phyloP scores from a whole-genome alignment of 2,113 vertebrate species.

The Callaeas wilsoni region DNA sequence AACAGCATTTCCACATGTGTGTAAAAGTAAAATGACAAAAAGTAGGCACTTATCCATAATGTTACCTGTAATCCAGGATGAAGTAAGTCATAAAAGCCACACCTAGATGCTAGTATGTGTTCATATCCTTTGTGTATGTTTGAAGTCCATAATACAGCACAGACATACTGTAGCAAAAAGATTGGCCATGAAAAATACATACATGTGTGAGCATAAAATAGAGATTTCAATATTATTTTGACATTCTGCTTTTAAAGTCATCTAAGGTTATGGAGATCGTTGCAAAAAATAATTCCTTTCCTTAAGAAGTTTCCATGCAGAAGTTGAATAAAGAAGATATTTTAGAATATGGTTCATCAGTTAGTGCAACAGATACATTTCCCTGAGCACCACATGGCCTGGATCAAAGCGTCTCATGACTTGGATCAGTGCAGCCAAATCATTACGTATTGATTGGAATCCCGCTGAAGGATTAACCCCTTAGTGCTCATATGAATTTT shows the following conservation, averaged over 20 bases:
- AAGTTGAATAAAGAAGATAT: conserved; percentile 73
- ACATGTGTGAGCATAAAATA: neutral
- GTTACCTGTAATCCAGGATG: conserved; percentile 20
- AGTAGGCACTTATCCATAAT: neutral
- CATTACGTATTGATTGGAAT: conserved; percentile 83
- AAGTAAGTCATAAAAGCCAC: conserved; percentile 38
- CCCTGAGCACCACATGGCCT: conserved; percentile 67
- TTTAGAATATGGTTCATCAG: conserved; percentile 74
- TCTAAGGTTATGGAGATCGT: conserved; percentile 60
- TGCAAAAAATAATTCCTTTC: conserved; percentile 64
- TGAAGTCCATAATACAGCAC: conserved; percentile 42
- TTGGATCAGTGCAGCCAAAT: conserved; percentile 79
- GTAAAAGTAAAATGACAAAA: neutral
- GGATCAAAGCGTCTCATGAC: conserved; percentile 81
- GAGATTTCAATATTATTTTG: conserved; percentile 43
- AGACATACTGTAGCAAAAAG: neutral
- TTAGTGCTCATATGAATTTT: neutral
- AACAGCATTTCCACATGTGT: neutral
- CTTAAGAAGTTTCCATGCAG: conserved; percentile 47
- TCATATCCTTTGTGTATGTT: conserved; percentile 39
- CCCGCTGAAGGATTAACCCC: conserved; percentile 66
- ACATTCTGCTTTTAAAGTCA: conserved; percentile 41
- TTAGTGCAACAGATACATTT: conserved; percentile 70
- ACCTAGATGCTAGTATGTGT: conserved; percentile 16
- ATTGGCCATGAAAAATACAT: conserved; percentile 8